phyloP scores from a whole-genome alignment of 2,888 invertebrate genomes.

The Parasteatoda lunata region DNA sequence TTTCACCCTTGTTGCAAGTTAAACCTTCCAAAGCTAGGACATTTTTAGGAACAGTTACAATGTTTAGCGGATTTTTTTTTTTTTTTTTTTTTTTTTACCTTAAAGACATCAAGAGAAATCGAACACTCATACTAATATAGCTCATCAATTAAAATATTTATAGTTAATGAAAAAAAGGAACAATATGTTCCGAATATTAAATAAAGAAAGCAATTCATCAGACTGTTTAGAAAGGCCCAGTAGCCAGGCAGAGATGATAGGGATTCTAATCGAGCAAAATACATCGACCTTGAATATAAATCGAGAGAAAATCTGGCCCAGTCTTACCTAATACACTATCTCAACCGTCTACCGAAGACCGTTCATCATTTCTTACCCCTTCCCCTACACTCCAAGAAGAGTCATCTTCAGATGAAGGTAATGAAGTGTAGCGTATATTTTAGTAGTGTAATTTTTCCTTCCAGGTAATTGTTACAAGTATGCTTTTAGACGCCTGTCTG shows the following conservation, averaged over 20 bases:
- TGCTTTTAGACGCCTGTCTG: conserved; percentile 26
- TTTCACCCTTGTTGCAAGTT: no score
- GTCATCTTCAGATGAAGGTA: conserved; percentile 49
- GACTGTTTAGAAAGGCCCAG: background rate
- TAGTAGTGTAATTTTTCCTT: conserved; percentile 23
- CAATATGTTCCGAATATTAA: no score
- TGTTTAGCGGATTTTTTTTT: no score
- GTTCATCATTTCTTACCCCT: conserved; percentile 2
- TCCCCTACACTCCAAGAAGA: conserved; percentile 13
- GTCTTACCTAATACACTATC: conserved; percentile 8
- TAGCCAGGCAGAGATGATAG: background rate
- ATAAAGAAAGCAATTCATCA: no score
- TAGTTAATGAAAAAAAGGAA: no score
- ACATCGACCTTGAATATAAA: conserved; percentile 57
- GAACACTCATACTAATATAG: no score
- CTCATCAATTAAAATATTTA: no score
- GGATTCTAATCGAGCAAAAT: background rate
- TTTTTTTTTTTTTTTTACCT: no score
- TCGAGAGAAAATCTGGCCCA: conserved; percentile 44
- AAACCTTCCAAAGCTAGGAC: no score
- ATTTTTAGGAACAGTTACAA: no score
- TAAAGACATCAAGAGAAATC: no score
- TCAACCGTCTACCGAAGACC: conserved; percentile 3
- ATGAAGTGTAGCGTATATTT: conserved; percentile 55
- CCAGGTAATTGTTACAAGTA: conserved; percentile 44